Conservation (phyloP, 2,113 vertebrate species). For the Ochotona curzoniae region DNA sequence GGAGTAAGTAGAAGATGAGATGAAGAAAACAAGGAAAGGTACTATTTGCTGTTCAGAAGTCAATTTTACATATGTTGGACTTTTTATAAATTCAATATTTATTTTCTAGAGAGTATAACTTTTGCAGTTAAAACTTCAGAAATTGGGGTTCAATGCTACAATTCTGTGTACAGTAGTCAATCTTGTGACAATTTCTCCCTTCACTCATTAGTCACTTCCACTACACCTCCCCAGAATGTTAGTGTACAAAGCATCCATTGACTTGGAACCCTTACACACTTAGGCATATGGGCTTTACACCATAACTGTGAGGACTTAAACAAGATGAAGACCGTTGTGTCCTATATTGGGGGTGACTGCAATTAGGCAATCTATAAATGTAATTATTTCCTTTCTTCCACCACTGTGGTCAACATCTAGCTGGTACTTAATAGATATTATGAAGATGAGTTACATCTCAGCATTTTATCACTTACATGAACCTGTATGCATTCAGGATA, state of each 20-base stretch:
- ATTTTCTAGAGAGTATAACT: background rate
- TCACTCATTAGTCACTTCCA: background rate
- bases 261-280: background rate
- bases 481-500: slow-evolving; percentile 48
- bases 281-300: slow-evolving; percentile 5
- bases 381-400: slow-evolving; percentile 72
- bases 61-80: background rate
- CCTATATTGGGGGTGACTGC: background rate
- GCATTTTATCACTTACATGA: slow-evolving; percentile 59
- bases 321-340: slow-evolving; percentile 41
- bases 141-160: background rate
- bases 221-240: background rate
- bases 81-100: background rate
- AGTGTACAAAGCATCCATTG: background rate
- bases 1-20: background rate
- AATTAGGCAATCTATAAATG: slow-evolving; percentile 68
- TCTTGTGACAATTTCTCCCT: background rate
- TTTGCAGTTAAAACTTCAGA: background rate
- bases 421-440: slow-evolving; percentile 58
- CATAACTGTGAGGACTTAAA: slow-evolving; percentile 22
- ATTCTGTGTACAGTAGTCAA: background rate
- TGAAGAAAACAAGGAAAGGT: background rate
- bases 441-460: slow-evolving; percentile 66
- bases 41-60: background rate
- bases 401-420: background rate